phyloP scores from a whole-genome alignment of 2,113 vertebrate species.

The Chionis minor region DNA sequence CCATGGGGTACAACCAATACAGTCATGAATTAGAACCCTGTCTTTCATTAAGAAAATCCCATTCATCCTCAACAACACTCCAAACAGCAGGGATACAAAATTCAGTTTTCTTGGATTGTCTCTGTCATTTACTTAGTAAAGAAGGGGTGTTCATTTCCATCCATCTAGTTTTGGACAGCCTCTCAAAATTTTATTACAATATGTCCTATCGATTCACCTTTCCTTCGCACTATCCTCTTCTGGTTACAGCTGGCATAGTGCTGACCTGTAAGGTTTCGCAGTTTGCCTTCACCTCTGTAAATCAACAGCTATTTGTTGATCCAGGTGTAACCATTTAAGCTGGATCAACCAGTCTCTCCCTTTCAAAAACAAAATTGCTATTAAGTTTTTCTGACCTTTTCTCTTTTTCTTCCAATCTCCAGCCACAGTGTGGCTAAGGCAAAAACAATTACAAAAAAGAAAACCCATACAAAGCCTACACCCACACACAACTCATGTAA shows the following conservation, averaged over 20 bases:
- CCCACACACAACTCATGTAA: not conserved
- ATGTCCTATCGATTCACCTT: not conserved
- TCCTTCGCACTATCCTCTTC: not conserved
- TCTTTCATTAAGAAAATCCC: not conserved
- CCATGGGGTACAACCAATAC: rapidly evolving
- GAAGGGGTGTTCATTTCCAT: not conserved
- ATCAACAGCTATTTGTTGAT: not conserved
- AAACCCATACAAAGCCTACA: not conserved
- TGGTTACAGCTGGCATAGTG: not conserved
- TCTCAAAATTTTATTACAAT: not conserved
- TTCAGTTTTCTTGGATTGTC: not conserved
- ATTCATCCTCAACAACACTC: not conserved
- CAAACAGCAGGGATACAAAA: not conserved
- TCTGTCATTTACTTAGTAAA: not conserved
- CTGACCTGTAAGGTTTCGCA: not conserved
- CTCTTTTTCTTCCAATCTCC: not conserved
- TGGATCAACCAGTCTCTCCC: not conserved
- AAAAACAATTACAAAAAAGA: not conserved
- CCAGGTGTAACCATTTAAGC: not conserved
- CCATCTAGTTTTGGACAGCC: not conserved
- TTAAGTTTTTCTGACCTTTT: not conserved
- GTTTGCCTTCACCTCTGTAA: not conserved
- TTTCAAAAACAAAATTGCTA: conserved; percentile 11
- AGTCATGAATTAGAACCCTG: not conserved
- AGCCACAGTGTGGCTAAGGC: not conserved